Conservation (phyloP, 2,888 invertebrate genomes). For the Netelia virgata region DNA sequence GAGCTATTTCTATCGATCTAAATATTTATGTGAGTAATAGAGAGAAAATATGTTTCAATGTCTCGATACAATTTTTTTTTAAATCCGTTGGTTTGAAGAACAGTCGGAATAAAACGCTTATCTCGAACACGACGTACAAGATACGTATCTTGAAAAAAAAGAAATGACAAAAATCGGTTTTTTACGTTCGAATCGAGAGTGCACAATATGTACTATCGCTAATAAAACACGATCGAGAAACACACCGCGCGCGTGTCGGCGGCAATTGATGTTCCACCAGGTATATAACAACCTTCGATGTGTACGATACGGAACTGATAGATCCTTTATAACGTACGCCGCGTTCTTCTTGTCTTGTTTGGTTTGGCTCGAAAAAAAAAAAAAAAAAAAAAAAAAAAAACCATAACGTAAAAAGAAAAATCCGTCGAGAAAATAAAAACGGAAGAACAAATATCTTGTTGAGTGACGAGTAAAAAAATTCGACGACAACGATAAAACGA, state of each 20-base stretch:
- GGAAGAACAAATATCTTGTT: constrained; percentile 34
- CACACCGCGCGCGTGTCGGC: constrained; percentile 71
- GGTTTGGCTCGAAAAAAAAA: constrained; percentile 51
- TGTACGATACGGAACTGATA: constrained; percentile 62
- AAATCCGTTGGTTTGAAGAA: not conserved
- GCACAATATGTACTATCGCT: constrained; percentile 76
- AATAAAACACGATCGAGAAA: constrained; percentile 78
- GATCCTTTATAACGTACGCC: constrained; percentile 66
- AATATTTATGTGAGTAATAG: too few species aligned
- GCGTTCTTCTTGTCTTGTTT: constrained; percentile 56
- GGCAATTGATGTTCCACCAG: constrained; percentile 77
- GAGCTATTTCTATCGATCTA: too few species aligned
- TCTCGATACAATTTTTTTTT: not conserved
- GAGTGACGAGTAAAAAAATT: constrained; percentile 50
- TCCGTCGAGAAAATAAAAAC: constrained; percentile 14
- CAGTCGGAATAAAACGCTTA: constrained; percentile 63
- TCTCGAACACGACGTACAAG: constrained; percentile 69
- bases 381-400: constrained; percentile 51
- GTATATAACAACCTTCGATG: constrained; percentile 66
- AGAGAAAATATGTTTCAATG: not conserved
- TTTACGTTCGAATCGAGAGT: constrained; percentile 76
- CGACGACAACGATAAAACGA: constrained; percentile 52
- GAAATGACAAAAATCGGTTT: constrained; percentile 57
- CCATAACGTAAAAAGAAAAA: not conserved
- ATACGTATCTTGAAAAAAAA: constrained; percentile 76